Conservation (phyloP, 2,113 vertebrate genomes). For the Oryzias melastigma region DNA sequence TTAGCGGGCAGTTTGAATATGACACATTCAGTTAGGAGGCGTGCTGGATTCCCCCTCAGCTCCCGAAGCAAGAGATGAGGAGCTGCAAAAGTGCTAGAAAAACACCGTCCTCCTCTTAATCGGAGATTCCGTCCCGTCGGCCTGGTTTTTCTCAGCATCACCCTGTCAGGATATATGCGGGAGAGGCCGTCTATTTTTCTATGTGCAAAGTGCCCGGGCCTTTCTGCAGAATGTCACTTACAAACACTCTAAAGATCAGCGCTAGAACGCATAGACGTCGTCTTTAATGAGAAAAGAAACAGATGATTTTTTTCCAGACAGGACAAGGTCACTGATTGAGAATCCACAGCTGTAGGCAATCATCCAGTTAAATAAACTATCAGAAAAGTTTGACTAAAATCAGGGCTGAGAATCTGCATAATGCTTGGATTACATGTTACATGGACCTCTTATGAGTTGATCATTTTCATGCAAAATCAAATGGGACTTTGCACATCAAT, state of each 20-base stretch:
- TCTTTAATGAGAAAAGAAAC: conserved; percentile 28
- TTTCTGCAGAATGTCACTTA: conserved; percentile 33
- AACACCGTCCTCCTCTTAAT: neutral
- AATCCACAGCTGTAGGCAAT: conserved; percentile 54
- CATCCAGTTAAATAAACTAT: conserved; percentile 28
- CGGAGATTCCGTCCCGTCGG: neutral
- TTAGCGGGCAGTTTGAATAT: conserved; percentile 70
- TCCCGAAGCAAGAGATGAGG: conserved; percentile 18
- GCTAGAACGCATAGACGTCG: conserved; percentile 14
- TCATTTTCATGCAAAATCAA: too few relatives aligned
- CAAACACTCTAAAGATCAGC: conserved; percentile 1
- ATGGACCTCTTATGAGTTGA: too few relatives aligned
- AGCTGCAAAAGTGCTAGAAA: conserved; percentile 6
- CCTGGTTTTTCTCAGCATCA: conserved; percentile 12
- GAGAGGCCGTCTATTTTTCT: conserved; percentile 10
- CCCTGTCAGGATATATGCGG: conserved; percentile 15
- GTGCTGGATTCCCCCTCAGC: conserved; percentile 49
- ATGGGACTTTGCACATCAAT: too few relatives aligned
- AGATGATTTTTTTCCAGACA: conserved; percentile 21
- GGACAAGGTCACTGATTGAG: conserved; percentile 39
- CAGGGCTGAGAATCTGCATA: too few relatives aligned
- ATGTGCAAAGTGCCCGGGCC: conserved; percentile 6
- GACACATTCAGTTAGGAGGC: conserved; percentile 48
- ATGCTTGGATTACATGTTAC: too few relatives aligned
- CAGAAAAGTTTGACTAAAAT: conserved; percentile 31